A percentile compares a stretch with the other conserved stretches of the same genome.
Evolutionary conservation across 2,113 vertebrate genomes (phyloP).

Genomic region (Hirundichthys speculiger): DNA sequence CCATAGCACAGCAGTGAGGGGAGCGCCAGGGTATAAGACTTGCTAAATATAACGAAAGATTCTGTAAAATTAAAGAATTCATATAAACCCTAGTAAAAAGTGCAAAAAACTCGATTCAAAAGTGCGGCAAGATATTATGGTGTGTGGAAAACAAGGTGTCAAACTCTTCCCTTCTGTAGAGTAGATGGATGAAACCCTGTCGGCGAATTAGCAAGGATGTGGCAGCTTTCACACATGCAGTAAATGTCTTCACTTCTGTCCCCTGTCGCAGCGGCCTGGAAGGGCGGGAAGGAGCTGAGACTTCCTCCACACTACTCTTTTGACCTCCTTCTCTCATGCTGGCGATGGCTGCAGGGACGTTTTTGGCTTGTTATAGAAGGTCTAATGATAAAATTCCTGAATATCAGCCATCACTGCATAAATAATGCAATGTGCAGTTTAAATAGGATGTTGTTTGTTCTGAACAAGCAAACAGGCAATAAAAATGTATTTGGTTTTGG

Average conservation of each 20-base stretch:
- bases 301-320: conserved; percentile 30
- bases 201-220: conserved; percentile 50
- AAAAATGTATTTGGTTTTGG: too few species aligned
- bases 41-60: conserved; percentile 1
- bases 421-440: neutral
- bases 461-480: neutral
- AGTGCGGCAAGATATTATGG: too few species aligned
- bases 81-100: conserved; percentile 1
- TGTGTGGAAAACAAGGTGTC: conserved; percentile 31
- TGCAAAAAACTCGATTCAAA: neutral
- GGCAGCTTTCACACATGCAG: conserved; percentile 42
- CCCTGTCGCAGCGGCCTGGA: conserved; percentile 28
- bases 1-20: conserved; percentile 5
- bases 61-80: neutral
- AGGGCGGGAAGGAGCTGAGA: conserved; percentile 43
- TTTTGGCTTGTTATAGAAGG: neutral
- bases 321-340: conserved; percentile 38
- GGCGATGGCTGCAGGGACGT: conserved; percentile 20
- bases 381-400: conserved; percentile 3
- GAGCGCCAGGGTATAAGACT: neutral
- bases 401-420: neutral
- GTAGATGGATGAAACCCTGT: conserved; percentile 38
- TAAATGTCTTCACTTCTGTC: conserved; percentile 40
- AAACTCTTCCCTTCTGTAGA: conserved; percentile 12
- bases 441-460: neutral